Base-by-base conservation (phyloP, 2,797 vertebrate species). In the Gobionotothen gibberifrons region DNA sequence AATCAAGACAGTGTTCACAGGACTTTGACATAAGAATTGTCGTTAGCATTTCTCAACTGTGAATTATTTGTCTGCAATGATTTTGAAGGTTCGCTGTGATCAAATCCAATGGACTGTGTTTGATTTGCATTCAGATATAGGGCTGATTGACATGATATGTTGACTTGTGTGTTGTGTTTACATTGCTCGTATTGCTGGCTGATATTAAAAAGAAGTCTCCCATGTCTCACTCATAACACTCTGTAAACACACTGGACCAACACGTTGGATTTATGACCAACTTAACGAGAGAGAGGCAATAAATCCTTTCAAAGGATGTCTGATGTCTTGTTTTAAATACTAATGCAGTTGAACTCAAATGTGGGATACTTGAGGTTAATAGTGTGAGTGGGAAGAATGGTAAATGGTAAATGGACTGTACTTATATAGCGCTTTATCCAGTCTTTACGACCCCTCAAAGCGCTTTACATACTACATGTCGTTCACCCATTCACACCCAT, bases 241-340 rank as follows among this genome's bases (percentile, higher is more conserved):
- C 40, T 89, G 81, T 84, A 64, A 81, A 83, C 64, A 76, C 70
- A 73, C 76, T 56, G 68, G 64, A 88, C 76, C 85, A 85, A 87
- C 76, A 78, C 65, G 72, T 79, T 76, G 87, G 84, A 89, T 78
- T 86, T 83, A 47, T 79, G 87, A 89, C 67, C 79, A 82, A 61
- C 81, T 87, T 67, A 76, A 80, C 39, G 74, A 88, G 74, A 81
- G 81, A 74, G 82, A 77, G 81, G 79, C 79, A 91, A 91, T 90
- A 90, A 90, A 91, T 83, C 68, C 86, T 85, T 86, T 79, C 5
- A 86, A 79, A 82, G 72, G 71, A 81, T 0, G 13, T 0, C 0
- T 17, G 42, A 32, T 12, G 66, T 69, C 9, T 39, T 15, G 6
- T 72, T 36, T 17, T 52, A 0, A 21, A 21, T n/a, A 12, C 3